Evolutionary conservation across 2,113 vertebrate genomes (phyloP).

Genomic region (Rhinolophus sinicus): DNA sequence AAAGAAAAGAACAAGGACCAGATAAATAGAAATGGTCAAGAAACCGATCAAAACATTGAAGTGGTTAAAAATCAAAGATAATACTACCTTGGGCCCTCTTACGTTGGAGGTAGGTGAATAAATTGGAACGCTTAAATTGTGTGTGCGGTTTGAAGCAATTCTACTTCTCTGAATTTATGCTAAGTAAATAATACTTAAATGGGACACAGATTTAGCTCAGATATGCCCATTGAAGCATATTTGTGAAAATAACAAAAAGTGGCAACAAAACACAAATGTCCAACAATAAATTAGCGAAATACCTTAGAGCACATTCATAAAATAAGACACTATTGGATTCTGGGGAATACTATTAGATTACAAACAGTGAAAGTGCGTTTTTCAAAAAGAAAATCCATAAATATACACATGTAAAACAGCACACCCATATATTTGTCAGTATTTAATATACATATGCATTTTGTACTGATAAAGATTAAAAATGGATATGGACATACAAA

Average conservation of each 20-base stretch:
- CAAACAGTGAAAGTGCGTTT: neutral
- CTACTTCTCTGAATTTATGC: neutral
- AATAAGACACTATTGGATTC: neutral
- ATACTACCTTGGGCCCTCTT: rapidly evolving
- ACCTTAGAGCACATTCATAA: neutral
- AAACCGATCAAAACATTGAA: rapidly evolving
- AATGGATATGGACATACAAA: neutral
- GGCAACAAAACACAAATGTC: neutral
- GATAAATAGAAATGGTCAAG: neutral
- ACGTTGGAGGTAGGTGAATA: too few relatives aligned
- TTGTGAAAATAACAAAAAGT: neutral
- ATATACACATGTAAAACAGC: neutral
- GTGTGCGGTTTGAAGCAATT: rapidly evolving
- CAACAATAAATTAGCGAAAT: neutral
- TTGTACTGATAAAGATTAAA: neutral
- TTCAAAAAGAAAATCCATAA: neutral
- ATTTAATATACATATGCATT: neutral
- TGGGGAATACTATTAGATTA: neutral
- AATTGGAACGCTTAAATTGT: rapidly evolving
- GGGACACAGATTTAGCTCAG: neutral
- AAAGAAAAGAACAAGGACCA: neutral
- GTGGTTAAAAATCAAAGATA: neutral
- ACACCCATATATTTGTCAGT: neutral
- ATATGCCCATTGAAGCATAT: neutral
- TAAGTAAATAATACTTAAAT: too few relatives aligned